phyloP scores from a whole-genome alignment of 2,888 invertebrate species.

The Tachystola acroxantha region DNA sequence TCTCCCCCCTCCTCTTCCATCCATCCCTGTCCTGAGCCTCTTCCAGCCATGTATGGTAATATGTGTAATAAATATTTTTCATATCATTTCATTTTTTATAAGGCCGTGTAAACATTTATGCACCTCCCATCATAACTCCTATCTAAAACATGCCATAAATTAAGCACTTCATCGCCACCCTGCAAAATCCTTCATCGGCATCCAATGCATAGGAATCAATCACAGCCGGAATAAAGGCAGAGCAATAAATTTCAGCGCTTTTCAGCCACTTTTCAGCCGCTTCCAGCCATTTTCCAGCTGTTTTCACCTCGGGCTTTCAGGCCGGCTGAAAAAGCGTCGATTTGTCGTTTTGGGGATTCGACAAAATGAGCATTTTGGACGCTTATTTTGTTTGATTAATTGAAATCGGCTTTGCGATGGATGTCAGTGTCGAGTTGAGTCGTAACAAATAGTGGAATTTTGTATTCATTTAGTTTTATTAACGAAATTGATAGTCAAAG shows the following conservation, averaged over 20 bases:
- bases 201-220: slow-evolving; percentile 47
- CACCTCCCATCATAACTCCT: not conserved
- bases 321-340: slow-evolving; percentile 20
- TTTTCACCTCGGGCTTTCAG: slow-evolving; percentile 52
- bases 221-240: slow-evolving; percentile 40
- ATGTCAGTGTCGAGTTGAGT: too few relatives aligned
- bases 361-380: slow-evolving; percentile 15
- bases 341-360: slow-evolving; percentile 34
- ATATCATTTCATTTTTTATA: too few relatives aligned
- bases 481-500: too few relatives aligned
- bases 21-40: too few relatives aligned
- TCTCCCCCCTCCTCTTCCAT: too few relatives aligned
- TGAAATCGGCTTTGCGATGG: not conserved
- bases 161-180: slow-evolving; percentile 15
- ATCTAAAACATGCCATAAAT: slow-evolving; percentile 13
- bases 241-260: slow-evolving; percentile 55
- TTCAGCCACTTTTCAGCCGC: slow-evolving; percentile 21
- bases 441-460: too few relatives aligned
- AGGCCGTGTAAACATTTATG: not conserved
- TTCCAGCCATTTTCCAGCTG: slow-evolving; percentile 58
- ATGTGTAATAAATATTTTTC: too few relatives aligned
- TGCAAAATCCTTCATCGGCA: slow-evolving; percentile 28
- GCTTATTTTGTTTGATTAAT: slow-evolving; percentile 6
- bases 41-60: too few relatives aligned
- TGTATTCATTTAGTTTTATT: too few relatives aligned